A percentile compares a stretch with the other conserved stretches of the same genome.
Evolutionary conservation across 2,888 invertebrate species (phyloP).

Genomic region (Podotricha telesiphe): DNA sequence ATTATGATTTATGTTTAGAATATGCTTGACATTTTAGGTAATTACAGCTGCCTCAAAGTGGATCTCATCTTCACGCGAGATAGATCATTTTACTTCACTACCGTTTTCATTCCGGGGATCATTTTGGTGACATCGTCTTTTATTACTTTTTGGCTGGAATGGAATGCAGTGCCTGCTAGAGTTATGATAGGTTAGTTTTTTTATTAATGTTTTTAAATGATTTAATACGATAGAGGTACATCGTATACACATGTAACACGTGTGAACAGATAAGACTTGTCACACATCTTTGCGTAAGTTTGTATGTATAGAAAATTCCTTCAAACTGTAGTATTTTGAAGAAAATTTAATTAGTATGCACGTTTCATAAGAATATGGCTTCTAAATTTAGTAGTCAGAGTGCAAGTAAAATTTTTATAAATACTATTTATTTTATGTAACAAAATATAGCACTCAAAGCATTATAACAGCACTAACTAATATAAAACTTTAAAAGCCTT

Average conservation of each 20-base stretch:
- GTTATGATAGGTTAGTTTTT: constrained; percentile 95
- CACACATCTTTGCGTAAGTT: neutral
- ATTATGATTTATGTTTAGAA: constrained; percentile 62
- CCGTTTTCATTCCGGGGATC: constrained; percentile 98
- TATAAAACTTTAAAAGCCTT: neutral
- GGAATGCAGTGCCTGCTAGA: constrained; percentile 98
- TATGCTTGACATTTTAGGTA: constrained; percentile 87
- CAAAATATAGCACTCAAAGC: constrained; percentile 25
- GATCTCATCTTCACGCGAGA: constrained; percentile 97
- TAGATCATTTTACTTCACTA: constrained; percentile 98
- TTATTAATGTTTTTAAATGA: constrained; percentile 38
- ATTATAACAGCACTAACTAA: constrained; percentile 29
- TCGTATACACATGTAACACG: neutral
- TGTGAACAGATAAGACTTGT: neutral
- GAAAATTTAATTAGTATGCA: neutral
- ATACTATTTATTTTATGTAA: neutral
- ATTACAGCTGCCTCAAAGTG: constrained; percentile 97
- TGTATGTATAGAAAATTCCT: neutral
- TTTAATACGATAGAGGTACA: neutral
- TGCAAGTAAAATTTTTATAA: neutral
- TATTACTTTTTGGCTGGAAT: constrained; percentile 98
- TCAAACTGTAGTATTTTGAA: neutral
- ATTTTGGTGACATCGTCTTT: constrained; percentile 98
- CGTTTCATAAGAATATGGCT: neutral
- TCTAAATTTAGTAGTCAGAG: neutral